phyloP scores from a whole-genome alignment of 2,797 vertebrate species.

The Florisuga fusca region DNA sequence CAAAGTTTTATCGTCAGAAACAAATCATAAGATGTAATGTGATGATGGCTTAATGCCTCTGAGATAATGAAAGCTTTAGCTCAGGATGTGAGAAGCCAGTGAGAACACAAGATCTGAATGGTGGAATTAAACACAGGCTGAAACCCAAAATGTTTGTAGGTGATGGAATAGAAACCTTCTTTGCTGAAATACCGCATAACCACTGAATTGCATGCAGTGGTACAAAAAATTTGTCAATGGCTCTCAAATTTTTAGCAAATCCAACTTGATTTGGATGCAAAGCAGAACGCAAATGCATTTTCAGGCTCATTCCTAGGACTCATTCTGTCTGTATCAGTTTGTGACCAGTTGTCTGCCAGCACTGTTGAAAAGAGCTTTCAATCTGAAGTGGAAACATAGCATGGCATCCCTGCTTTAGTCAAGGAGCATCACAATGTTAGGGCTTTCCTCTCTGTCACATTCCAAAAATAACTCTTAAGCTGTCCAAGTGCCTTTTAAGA shows the following conservation, averaged over 20 bases:
- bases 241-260: neutral
- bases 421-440: neutral
- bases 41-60: slow-evolving; percentile 14
- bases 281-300: neutral
- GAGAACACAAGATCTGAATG: neutral
- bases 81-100: neutral
- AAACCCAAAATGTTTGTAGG: neutral
- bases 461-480: neutral
- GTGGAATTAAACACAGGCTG: neutral
- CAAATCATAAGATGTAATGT: neutral
- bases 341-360: neutral
- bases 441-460: neutral
- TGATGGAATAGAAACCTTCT: neutral
- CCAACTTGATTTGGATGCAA: neutral
- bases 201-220: neutral
- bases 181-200: neutral
- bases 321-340: neutral
- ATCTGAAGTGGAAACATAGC: neutral
- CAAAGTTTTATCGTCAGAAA: neutral
- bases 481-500: neutral
- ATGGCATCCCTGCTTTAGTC: neutral
- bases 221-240: neutral
- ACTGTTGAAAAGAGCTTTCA: neutral
- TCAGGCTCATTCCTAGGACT: neutral
- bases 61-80: neutral